Evolutionary conservation across 2,797 vertebrate genomes (phyloP), one percentile per base, ranked within the genome.

Genomic region (Chrysocyon brachyurus): DNA sequence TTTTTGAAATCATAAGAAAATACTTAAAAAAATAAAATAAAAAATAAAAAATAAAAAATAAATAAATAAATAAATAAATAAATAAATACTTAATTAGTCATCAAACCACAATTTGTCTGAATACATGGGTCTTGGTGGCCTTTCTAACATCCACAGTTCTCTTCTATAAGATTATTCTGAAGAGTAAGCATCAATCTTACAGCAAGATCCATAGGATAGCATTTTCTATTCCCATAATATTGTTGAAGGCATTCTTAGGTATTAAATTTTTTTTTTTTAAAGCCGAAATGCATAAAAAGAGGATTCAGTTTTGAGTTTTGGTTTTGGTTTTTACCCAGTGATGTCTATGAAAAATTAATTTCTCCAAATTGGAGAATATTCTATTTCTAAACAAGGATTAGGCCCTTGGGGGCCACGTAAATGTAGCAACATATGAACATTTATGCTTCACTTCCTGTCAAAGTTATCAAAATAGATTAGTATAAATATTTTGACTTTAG

Each of bases 401-500:
- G 66, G 10, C 8, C 26, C 56, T 36, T 57, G 21, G 15, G 15
- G 26, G 21, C 33, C 59, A 63, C 4, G 2, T 79, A 46, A 96
- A 86, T 59, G 21, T n/a, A 89, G 36, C 40, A 81, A 64, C 59
- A 54, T 6, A 89, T 94, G 66, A 94, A 94, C 92, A 92, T 94
- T 91, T 89, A 89, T 94, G 19, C 12, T 61, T 64, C 12, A 14
- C 2, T 89, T 59, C 56, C 22, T 33, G 54, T 85, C 78, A 82
- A 81, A 91, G 63, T 94, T 91, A 91, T 77, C 40, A 90, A 96
- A 91, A 89, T 64, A 75, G 68, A 59, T 75, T 54, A 8, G 49
- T 64, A 63, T 63, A 95, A 89, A 95, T 91, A 77, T 95, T 91
- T 52, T 77, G 78, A 94, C 84, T 75, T 75, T 46, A 75, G 31